phyloP scores from a whole-genome alignment of 2,888 invertebrate species.

The Parelbella ahira region DNA sequence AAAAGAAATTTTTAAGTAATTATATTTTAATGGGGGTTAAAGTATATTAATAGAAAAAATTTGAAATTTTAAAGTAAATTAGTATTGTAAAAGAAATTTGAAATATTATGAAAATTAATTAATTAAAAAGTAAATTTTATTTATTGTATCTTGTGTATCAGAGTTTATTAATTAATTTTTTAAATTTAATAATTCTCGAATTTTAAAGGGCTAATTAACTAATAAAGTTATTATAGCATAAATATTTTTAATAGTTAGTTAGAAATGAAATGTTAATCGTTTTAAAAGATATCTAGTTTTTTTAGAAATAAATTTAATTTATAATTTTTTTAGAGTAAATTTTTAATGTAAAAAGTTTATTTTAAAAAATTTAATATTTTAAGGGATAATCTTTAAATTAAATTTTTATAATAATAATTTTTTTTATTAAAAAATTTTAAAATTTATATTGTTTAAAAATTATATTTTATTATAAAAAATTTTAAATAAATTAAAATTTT shows the following conservation, averaged over 20 bases:
- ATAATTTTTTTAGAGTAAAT: conserved; percentile 61
- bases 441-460: conserved; percentile 80
- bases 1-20: conserved; percentile 65
- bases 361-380: conserved; percentile 65
- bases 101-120: conserved; percentile 71
- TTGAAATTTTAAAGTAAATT: conserved; percentile 74
- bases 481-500: conserved; percentile 49
- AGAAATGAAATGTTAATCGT: conserved; percentile 84
- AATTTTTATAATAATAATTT: conserved; percentile 68
- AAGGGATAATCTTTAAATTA: conserved; percentile 82
- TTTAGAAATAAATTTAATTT: conserved; percentile 79
- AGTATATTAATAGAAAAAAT: conserved; percentile 77
- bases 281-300: conserved; percentile 85
- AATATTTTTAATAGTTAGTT: conserved; percentile 82
- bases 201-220: conserved; percentile 82
- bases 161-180: conserved; percentile 81
- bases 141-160: conserved; percentile 87
- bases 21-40: conserved; percentile 52
- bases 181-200: conserved; percentile 76
- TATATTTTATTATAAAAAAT: conserved; percentile 73
- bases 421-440: conserved; percentile 49
- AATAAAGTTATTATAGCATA: conserved; percentile 80
- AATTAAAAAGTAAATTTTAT: conserved; percentile 76
- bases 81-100: conserved; percentile 80
- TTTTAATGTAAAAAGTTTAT: conserved; percentile 34